Conservation (phyloP, 2,888 invertebrate genomes). For the Altica lythri region DNA sequence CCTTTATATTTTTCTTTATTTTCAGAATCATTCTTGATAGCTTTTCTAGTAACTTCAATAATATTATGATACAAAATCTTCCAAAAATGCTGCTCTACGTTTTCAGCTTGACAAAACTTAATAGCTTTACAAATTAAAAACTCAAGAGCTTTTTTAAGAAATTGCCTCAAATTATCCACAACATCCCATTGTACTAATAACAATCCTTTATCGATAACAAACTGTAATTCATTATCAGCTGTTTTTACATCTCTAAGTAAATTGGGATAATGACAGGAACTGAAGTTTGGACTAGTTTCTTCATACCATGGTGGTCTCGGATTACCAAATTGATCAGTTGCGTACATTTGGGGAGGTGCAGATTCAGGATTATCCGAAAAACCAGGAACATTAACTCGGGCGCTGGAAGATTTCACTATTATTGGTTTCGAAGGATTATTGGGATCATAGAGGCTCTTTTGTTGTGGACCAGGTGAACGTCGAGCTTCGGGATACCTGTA, state of each 20-base stretch:
- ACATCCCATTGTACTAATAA: conserved; percentile 72
- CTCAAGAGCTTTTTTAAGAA: conserved; percentile 70
- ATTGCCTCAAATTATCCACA: conserved; percentile 63
- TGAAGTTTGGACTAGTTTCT: conserved; percentile 63
- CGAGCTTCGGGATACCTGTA: conserved; percentile 34
- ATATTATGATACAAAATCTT: conserved; percentile 87
- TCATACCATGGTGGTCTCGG: conserved; percentile 64
- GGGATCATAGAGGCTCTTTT: conserved; percentile 65
- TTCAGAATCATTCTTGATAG: conserved; percentile 64
- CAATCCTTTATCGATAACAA: conserved; percentile 64
- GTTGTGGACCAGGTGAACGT: conserved; percentile 41
- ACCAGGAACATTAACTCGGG: conserved; percentile 53
- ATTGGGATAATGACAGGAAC: conserved; percentile 65
- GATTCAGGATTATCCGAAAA: conserved; percentile 50
- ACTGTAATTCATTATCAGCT: conserved; percentile 71
- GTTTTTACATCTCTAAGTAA: conserved; percentile 69
- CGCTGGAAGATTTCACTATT: conserved; percentile 64
- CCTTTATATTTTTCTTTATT: conserved; percentile 65
- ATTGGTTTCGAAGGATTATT: conserved; percentile 75
- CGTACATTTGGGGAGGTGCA: conserved; percentile 48
- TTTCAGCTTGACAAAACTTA: conserved; percentile 84
- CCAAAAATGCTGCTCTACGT: conserved; percentile 91
- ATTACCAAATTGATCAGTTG: conserved; percentile 60
- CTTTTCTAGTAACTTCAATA: conserved; percentile 80
- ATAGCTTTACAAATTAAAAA: conserved; percentile 76